Percentiles rank a stretch among this genome's conserved stretches.
phyloP scores from a whole-genome alignment of 2,888 invertebrate genomes.

The Lepidocyrtinus sp. region DNA sequence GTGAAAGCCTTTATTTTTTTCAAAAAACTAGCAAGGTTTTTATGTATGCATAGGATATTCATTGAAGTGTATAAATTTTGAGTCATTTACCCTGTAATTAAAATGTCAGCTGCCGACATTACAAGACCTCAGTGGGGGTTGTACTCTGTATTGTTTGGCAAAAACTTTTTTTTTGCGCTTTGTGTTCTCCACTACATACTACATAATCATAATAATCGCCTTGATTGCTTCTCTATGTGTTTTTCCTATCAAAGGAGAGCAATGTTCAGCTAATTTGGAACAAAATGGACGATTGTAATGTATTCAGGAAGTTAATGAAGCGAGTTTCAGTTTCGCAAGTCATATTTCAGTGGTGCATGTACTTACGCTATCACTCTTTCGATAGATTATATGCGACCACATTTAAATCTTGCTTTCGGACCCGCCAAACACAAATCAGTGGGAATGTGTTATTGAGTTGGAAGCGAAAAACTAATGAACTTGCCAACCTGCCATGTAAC shows the following conservation, averaged over 20 bases:
- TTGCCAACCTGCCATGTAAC: conserved; percentile 61
- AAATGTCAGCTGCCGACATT: conserved; percentile 63
- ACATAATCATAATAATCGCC: neutral
- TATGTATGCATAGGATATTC: neutral
- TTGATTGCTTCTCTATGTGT: conserved; percentile 11
- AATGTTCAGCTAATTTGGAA: conserved; percentile 47
- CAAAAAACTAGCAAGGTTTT: neutral
- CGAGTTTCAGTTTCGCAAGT: conserved; percentile 5
- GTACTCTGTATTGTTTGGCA: conserved; percentile 49
- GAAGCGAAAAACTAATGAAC: conserved; percentile 53
- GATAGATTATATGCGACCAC: neutral
- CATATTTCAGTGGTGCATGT: neutral
- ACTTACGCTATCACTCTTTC: neutral
- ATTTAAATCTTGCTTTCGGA: neutral
- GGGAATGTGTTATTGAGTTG: conserved; percentile 23
- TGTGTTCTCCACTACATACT: neutral
- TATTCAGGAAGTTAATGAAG: conserved; percentile 48
- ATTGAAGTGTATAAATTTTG: conserved; percentile 52
- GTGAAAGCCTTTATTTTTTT: neutral
- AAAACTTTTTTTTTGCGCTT: neutral
- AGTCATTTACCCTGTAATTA: conserved; percentile 62
- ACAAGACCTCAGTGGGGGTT: conserved; percentile 54
- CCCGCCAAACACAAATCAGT: neutral
- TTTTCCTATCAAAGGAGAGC: conserved; percentile 32
- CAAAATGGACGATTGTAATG: conserved; percentile 50